Evolutionary conservation across 2,113 vertebrate genomes (phyloP), one percentile per base, ranked within the genome.

Genomic region (Platycercus adscitus): DNA sequence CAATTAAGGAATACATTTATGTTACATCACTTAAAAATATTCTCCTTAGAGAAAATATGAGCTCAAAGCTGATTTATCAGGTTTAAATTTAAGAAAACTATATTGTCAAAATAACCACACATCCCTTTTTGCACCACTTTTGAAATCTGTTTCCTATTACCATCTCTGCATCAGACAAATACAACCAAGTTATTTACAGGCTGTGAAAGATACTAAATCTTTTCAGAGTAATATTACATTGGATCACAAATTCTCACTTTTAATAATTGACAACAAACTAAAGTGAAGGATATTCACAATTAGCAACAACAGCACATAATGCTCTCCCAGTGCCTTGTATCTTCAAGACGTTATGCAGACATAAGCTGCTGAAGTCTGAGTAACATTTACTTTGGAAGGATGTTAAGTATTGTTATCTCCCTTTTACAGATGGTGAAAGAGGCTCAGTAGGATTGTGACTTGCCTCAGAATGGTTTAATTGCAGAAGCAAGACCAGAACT

Each of bases 141-240:
- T 89, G 73, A 89, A 97, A 96, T 96, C 95, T 97, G 96, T 95
- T 97, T 96, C 63, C 81, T 72, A 94, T 96, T 96, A 97, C 77
- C 88, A 63, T 96, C 92, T 87, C 95, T 96, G 86, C 96, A 94
- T 96, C 95, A 97, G 96, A 93, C 95, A 97, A 96, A 96, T 72
- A 91, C 92, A 92, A 93, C 81, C 43, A 95, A 95, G 96, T 97
- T 97, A 97, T 97, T 97, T 96, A 97, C 95, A 96, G 96, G 92
- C 96, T 97, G 96, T 95, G 96, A 95, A 96, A 97, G 95, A 96
- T 96, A 93, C 93, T 97, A 96, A 96, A 96, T 95, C 96, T 95
- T 97, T 92, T 89, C 96, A 49, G 56, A 95, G 88, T 80, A 96
- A 85, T 87, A 76, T 93, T 96, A 93, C 96, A 96, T 83, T 94